Evolutionary conservation across 2,888 invertebrate genomes (phyloP).

Genomic region (Campoletis raptor): DNA sequence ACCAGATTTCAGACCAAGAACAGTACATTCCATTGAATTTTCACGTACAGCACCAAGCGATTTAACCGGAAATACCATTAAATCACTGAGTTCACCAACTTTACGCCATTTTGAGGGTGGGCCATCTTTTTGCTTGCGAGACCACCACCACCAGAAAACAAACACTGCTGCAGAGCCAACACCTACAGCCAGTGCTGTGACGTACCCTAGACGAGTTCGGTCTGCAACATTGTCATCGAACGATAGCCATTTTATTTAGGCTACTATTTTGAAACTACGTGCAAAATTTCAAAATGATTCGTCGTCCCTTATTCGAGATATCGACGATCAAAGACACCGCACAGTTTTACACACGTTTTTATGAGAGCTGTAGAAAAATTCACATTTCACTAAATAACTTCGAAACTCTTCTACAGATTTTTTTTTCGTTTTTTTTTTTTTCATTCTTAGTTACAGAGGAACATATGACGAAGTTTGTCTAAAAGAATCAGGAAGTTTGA

Average conservation of each 20-base stretch:
- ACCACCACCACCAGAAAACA: constrained; percentile 77
- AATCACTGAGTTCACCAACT: constrained; percentile 86
- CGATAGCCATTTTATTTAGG: not conserved
- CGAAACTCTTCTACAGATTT: too few relatives aligned
- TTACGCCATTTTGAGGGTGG: constrained; percentile 86
- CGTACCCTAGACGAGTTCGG: constrained; percentile 77
- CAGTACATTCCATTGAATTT: constrained; percentile 86
- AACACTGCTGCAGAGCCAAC: constrained; percentile 78
- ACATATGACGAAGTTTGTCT: too few relatives aligned
- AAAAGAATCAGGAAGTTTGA: too few relatives aligned
- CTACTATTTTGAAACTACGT: too few relatives aligned
- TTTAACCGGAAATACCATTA: constrained; percentile 87
- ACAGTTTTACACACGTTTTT: too few relatives aligned
- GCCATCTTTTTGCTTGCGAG: constrained; percentile 72
- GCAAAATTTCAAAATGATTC: too few relatives aligned
- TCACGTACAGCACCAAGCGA: constrained; percentile 86
- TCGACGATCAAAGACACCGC: too few relatives aligned
- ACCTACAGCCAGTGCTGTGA: constrained; percentile 78
- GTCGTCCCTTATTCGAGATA: too few relatives aligned
- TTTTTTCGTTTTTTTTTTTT: too few relatives aligned
- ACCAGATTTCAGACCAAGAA: constrained; percentile 86
- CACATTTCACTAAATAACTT: too few relatives aligned
- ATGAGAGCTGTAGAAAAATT: too few relatives aligned
- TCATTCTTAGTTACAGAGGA: too few relatives aligned
- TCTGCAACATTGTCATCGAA: constrained; percentile 70